phyloP scores from a whole-genome alignment of 2,113 vertebrate genomes.

The Orycteropus afer region DNA sequence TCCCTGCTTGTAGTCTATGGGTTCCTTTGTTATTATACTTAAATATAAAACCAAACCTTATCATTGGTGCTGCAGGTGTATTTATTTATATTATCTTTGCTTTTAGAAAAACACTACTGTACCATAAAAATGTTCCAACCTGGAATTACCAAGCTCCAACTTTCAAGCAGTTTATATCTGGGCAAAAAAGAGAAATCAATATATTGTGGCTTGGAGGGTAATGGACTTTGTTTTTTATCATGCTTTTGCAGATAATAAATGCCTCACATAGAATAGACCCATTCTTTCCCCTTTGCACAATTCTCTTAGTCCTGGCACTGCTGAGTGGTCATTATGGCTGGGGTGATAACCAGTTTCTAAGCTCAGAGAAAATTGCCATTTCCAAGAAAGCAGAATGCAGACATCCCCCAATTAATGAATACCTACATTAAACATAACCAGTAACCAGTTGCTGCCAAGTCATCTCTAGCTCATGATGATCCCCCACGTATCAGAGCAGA shows the following conservation, averaged over 20 bases:
- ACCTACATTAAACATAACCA: neutral
- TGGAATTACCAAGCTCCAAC: neutral
- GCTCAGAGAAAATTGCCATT: neutral
- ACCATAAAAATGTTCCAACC: neutral
- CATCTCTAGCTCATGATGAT: neutral
- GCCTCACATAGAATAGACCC: neutral
- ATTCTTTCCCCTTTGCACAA: neutral
- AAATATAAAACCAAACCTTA: neutral
- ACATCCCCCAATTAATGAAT: neutral
- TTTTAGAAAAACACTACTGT: constrained; percentile 36
- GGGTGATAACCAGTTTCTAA: neutral
- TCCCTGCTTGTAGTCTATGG: neutral
- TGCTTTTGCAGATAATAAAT: neutral
- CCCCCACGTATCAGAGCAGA: neutral
- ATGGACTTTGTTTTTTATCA: neutral
- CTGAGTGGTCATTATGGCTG: fast-evolving
- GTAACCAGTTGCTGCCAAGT: neutral
- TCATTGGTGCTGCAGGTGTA: neutral
- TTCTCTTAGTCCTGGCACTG: neutral
- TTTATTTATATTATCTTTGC: constrained; percentile 5
- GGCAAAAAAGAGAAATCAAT: neutral
- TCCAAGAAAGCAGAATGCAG: neutral
- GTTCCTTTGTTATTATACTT: neutral
- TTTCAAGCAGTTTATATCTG: neutral
- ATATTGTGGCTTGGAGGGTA: neutral